Evolutionary conservation across 2,797 vertebrate genomes (phyloP).

Genomic region (Carcharodon carcharias): DNA sequence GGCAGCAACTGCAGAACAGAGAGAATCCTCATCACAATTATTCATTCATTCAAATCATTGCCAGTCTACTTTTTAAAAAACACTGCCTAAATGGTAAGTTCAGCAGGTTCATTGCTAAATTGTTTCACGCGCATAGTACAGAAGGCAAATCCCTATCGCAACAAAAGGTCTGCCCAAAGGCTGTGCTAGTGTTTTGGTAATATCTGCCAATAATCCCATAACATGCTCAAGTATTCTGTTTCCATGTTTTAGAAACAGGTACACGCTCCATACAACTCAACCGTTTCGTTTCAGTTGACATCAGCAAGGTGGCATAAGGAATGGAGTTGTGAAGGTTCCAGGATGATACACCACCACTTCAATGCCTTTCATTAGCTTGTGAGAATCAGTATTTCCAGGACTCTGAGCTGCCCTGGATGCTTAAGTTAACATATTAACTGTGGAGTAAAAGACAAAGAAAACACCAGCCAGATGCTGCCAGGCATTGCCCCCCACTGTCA

Average conservation of each 20-base stretch:
- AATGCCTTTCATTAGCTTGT: neutral
- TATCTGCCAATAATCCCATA: neutral
- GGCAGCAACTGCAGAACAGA: constrained; percentile 81
- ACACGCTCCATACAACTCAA: neutral
- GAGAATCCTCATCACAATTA: constrained; percentile 43
- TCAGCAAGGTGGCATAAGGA: neutral
- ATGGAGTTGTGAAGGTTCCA: neutral
- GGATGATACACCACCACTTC: neutral
- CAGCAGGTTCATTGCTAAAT: neutral
- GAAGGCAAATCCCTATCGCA: neutral
- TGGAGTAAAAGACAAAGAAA: neutral
- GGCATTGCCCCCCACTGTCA: neutral
- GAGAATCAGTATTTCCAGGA: neutral
- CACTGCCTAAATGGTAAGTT: neutral
- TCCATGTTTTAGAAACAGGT: neutral
- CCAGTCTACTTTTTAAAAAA: neutral
- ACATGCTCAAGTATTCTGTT: neutral
- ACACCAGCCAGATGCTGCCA: neutral
- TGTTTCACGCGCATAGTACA: neutral
- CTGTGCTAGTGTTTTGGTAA: neutral
- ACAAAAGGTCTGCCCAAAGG: neutral
- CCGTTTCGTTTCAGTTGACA: neutral
- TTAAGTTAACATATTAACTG: neutral
- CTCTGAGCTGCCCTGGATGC: neutral
- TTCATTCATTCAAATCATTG: neutral